Evolutionary conservation across 2,797 vertebrate genomes (phyloP).

Genomic region (Valencia hispanica): DNA sequence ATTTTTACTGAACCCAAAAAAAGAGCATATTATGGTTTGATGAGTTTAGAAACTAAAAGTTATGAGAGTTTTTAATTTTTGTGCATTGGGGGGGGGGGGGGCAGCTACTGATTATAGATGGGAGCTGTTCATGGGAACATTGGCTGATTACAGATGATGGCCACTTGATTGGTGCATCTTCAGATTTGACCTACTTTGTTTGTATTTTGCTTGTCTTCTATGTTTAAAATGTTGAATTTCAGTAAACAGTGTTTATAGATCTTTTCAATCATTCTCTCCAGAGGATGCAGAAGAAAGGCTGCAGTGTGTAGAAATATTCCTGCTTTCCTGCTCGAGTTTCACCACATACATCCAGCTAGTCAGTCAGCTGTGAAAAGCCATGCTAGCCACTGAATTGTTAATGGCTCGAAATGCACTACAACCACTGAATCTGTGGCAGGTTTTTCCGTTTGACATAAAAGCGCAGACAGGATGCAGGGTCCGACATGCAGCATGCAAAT

Average conservation of each 20-base stretch:
- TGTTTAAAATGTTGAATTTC: not conserved
- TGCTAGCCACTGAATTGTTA: constrained; percentile 48
- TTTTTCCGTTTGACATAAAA: constrained; percentile 30
- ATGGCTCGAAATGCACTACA: constrained; percentile 44
- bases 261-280: not conserved
- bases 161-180: not conserved
- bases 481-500: constrained; percentile 7
- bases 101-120: no score
- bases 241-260: not conserved
- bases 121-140: no score
- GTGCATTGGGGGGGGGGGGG: no score
- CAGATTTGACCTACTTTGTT: not conserved
- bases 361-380: constrained; percentile 29
- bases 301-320: not conserved
- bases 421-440: not conserved
- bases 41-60: no score
- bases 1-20: no score
- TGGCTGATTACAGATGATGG: no score
- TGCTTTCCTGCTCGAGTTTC: constrained; percentile 7
- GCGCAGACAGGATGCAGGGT: constrained; percentile 9
- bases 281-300: not conserved
- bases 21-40: no score
- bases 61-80: no score
- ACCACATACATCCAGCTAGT: constrained; percentile 9
- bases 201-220: not conserved